Percentiles rank a stretch among this genome's conserved stretches.
These are phyloP conservation scores for Lasioglossum villosulum DNA, from an alignment of 2,888 invertebrate genomes.

Conservation along the genomic window DNA sequence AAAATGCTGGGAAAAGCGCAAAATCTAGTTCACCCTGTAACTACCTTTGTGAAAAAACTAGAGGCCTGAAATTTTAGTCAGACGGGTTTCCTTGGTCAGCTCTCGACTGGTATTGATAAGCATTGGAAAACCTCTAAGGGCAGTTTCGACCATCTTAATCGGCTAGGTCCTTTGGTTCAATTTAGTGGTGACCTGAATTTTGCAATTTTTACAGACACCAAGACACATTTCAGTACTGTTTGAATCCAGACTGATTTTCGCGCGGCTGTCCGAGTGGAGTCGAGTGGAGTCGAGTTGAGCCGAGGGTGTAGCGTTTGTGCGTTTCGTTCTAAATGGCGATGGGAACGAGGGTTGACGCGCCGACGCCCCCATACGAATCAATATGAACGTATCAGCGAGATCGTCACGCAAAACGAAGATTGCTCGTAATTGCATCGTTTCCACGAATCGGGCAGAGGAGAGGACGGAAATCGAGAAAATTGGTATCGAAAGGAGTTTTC, in stretches of 20 bases:
- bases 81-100: too few species aligned
- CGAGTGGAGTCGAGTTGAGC: not conserved
- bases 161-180: not conserved
- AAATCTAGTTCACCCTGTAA: too few species aligned
- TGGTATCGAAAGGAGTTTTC: slow-evolving; percentile 41
- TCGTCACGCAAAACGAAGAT: slow-evolving; percentile 55
- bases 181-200: not conserved
- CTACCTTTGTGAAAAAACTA: too few species aligned
- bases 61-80: too few species aligned
- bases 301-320: not conserved
- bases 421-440: slow-evolving; percentile 52
- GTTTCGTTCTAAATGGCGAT: slow-evolving; percentile 33
- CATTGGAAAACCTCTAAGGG: too few species aligned
- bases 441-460: not conserved
- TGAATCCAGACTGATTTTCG: not conserved
- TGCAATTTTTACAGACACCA: too few species aligned
- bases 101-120: too few species aligned
- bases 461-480: slow-evolving; percentile 26
- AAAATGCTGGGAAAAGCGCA: too few species aligned
- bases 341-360: slow-evolving; percentile 4
- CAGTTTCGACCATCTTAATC: too few species aligned
- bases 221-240: too few species aligned
- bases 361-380: slow-evolving; percentile 30
- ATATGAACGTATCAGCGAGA: slow-evolving; percentile 35
- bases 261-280: not conserved